Percentiles rank a stretch among this genome's conserved stretches.
Conservation (phyloP, 2,888 invertebrate genomes). For the Melanchra persicariae region DNA sequence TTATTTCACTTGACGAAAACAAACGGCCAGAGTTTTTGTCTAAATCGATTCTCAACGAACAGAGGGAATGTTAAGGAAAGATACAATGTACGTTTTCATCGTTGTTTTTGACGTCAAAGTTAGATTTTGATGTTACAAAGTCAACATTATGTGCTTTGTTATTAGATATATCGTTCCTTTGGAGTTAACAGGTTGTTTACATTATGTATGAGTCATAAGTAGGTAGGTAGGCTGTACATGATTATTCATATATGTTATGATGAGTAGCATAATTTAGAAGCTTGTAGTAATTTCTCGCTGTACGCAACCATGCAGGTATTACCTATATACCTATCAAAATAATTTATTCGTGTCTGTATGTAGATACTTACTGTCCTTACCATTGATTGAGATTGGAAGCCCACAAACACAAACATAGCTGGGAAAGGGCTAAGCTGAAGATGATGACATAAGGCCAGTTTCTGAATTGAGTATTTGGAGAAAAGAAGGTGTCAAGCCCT, state of each 20-base stretch:
- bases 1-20: slow-evolving; percentile 7
- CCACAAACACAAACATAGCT: background rate
- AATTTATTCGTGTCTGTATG: background rate
- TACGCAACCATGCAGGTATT: background rate
- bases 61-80: background rate
- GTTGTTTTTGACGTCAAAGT: slow-evolving; percentile 1
- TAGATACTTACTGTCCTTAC: no score
- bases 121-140: slow-evolving; percentile 6
- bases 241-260: slow-evolving; percentile 41
- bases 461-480: no score
- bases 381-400: no score
- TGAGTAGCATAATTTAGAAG: slow-evolving; percentile 26
- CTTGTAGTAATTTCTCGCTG: background rate
- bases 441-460: no score
- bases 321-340: no score
- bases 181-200: background rate
- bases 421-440: no score
- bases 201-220: slow-evolving; percentile 25
- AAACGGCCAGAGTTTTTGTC: background rate
- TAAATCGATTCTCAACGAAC: background rate
- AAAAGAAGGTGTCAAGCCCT: no score
- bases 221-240: slow-evolving; percentile 3
- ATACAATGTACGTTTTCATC: background rate
- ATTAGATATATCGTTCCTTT: slow-evolving; percentile 6
- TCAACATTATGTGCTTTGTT: slow-evolving; percentile 10